phyloP scores from a whole-genome alignment of 2,888 invertebrate species.

The Yponomeuta plumbellus region DNA sequence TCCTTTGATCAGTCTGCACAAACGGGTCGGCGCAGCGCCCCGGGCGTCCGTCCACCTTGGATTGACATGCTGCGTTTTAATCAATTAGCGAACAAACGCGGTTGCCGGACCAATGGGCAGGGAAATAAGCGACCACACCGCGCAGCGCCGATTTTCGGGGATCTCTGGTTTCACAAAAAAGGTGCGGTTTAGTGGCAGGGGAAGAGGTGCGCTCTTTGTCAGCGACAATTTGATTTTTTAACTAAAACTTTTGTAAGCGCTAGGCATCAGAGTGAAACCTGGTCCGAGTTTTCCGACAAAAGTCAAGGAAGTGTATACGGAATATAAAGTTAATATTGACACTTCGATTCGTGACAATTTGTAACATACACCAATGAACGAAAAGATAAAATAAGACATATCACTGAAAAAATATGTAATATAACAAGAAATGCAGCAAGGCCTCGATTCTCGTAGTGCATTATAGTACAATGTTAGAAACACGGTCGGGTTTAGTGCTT shows the following conservation, averaged over 20 bases:
- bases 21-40: constrained; percentile 20
- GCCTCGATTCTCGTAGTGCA: no score
- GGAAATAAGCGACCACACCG: constrained; percentile 67
- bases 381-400: no score
- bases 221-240: background rate
- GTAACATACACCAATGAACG: background rate
- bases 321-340: background rate
- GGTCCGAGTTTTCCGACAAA: no score
- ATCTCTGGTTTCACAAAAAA: constrained; percentile 59
- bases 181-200: background rate
- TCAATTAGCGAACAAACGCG: constrained; percentile 66
- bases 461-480: no score
- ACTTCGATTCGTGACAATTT: background rate
- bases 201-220: background rate
- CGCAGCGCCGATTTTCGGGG: constrained; percentile 43
- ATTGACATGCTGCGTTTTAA: constrained; percentile 74
- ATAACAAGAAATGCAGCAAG: no score
- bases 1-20: constrained; percentile 41
- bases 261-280: no score
- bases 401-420: no score
- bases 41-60: constrained; percentile 24
- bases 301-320: no score
- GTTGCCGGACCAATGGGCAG: constrained; percentile 65
- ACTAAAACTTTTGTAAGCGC: no score
- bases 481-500: no score